Conservation (phyloP, 30 jellyfish, hydroid and myxozoan genomes). For the Turritopsis rubra region DNA sequence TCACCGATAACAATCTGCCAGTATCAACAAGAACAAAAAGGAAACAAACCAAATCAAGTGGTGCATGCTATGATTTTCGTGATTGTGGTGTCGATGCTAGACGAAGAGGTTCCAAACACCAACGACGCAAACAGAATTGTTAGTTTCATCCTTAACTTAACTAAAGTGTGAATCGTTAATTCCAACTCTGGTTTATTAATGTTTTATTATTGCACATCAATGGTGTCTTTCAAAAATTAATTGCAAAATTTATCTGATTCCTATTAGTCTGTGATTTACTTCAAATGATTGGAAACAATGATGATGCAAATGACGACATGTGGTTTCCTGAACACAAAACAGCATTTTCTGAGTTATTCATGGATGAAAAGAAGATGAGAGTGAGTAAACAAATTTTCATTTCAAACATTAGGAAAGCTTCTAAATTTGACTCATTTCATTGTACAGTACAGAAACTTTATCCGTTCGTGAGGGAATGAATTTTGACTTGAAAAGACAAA, state of each 20-base stretch:
- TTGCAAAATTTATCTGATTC: too few species aligned
- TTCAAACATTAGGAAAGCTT: too few species aligned
- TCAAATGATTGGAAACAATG: constrained; percentile 9
- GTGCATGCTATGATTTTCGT: constrained; percentile 20
- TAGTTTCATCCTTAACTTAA: neutral
- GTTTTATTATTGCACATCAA: too few species aligned
- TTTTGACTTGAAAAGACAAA: too few species aligned
- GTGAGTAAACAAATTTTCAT: neutral
- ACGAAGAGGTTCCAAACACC: constrained; percentile 21
- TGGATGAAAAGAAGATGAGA: constrained; percentile 23
- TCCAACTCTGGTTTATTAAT: neutral
- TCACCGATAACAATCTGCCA: neutral
- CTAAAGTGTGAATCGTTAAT: neutral
- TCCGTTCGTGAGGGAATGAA: too few species aligned
- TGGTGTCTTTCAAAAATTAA: too few species aligned
- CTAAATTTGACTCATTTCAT: too few species aligned
- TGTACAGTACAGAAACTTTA: too few species aligned
- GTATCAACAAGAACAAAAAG: constrained; percentile 14
- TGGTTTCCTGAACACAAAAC: constrained; percentile 7
- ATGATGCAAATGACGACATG: neutral
- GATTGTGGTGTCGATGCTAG: constrained; percentile 19
- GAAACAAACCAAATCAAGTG: neutral
- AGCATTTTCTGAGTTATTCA: constrained; percentile 21
- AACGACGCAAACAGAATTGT: constrained; percentile 20
- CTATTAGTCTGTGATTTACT: constrained; percentile 18